Percentiles rank a stretch among this genome's conserved stretches.
These are phyloP conservation scores for Eurystomus gularis DNA, from an alignment of 2,113 vertebrate genomes.

Conservation along the genomic window DNA sequence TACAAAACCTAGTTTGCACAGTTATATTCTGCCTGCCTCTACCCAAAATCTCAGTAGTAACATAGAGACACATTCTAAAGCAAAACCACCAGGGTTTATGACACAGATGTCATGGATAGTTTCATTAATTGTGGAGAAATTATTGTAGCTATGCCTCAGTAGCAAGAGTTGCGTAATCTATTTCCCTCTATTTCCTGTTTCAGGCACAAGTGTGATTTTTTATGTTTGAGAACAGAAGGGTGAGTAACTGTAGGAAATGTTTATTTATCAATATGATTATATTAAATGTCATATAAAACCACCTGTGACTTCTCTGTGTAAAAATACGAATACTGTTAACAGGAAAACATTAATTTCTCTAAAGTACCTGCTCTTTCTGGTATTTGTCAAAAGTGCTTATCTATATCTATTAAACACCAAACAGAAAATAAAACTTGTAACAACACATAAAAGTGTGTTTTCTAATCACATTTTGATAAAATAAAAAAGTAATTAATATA, in stretches of 20 bases:
- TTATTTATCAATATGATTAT: background rate
- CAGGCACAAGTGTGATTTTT: accelerated
- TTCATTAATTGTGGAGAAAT: background rate
- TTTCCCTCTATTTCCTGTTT: background rate
- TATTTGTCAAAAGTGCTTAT: background rate
- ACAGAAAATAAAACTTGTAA: background rate
- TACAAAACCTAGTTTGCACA: background rate
- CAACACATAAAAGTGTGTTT: background rate
- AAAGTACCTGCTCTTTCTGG: background rate
- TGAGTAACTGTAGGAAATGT: background rate
- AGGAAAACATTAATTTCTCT: background rate
- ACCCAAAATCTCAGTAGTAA: background rate
- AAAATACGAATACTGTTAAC: background rate
- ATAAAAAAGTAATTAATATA: background rate
- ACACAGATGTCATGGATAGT: background rate
- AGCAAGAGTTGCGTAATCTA: accelerated
- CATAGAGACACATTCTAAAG: background rate
- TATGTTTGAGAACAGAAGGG: accelerated
- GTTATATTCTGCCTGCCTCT: background rate
- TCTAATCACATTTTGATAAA: background rate
- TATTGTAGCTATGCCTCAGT: background rate
- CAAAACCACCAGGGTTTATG: background rate
- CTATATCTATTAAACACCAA: background rate
- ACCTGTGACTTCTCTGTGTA: background rate
- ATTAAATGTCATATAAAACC: background rate